Percentiles rank a stretch among this genome's conserved stretches.
Evolutionary conservation across 2,113 vertebrate genomes (phyloP).

Genomic region (Triplophysa rosa): DNA sequence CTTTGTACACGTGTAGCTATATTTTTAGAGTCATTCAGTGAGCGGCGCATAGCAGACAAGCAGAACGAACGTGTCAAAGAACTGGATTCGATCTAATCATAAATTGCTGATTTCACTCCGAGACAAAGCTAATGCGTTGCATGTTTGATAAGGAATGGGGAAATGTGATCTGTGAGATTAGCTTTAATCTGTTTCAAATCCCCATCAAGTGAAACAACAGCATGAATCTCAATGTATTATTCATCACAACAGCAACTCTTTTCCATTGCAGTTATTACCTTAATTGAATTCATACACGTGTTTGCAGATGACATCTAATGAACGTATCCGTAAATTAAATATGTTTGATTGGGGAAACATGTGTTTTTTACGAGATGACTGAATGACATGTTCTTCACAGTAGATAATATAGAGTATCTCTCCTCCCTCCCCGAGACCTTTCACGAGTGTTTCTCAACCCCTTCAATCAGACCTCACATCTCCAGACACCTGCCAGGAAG

Average conservation of each 20-base stretch:
- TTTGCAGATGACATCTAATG: slow-evolving; percentile 10
- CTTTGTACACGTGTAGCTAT: neutral
- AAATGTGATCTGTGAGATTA: slow-evolving; percentile 37
- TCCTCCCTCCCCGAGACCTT: neutral
- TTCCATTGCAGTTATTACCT: slow-evolving; percentile 33
- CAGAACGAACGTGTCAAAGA: slow-evolving; percentile 22
- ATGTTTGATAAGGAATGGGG: slow-evolving; percentile 33
- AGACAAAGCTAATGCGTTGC: slow-evolving; percentile 24
- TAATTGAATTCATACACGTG: slow-evolving; percentile 18
- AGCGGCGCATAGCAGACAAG: slow-evolving; percentile 36
- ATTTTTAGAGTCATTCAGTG: neutral
- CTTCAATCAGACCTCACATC: slow-evolving; percentile 31
- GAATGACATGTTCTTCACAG: slow-evolving; percentile 16
- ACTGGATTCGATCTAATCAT: slow-evolving; percentile 15
- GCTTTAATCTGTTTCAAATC: slow-evolving; percentile 34
- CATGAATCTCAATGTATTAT: slow-evolving; percentile 29
- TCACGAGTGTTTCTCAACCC: slow-evolving; percentile 2
- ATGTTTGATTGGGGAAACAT: slow-evolving; percentile 6
- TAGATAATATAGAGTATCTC: slow-evolving; percentile 12
- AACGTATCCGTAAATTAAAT: slow-evolving; percentile 10
- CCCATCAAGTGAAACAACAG: slow-evolving; percentile 31
- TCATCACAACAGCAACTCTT: slow-evolving; percentile 1
- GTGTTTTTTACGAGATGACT: neutral
- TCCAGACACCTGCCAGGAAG: neutral
- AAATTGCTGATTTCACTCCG: slow-evolving; percentile 34